phyloP scores from a whole-genome alignment of 1,140 invertebrate species.

The Streblospio benedicti region DNA sequence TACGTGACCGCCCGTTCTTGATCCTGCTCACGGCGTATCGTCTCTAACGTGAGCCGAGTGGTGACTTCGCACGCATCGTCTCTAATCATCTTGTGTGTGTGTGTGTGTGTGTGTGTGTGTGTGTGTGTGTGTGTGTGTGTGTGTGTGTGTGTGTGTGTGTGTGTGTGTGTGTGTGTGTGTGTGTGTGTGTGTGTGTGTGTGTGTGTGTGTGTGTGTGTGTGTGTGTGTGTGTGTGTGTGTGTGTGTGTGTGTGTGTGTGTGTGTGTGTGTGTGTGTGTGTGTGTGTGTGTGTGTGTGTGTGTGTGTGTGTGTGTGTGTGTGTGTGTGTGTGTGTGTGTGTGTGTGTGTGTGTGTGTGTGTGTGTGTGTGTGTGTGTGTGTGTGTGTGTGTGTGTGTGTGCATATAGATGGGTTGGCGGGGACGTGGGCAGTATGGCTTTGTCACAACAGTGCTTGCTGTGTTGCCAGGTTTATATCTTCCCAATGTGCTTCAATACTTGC shows the following conservation, averaged over 20 bases:
- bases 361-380: slow-evolving; percentile 9
- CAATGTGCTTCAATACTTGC: too few species aligned
- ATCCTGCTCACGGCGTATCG: too few species aligned
- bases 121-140: slow-evolving; percentile 9
- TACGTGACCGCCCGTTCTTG: too few species aligned
- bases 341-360: slow-evolving; percentile 9
- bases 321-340: slow-evolving; percentile 10
- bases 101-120: slow-evolving; percentile 9
- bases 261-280: slow-evolving; percentile 11
- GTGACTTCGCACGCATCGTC: too few species aligned
- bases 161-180: slow-evolving; percentile 10
- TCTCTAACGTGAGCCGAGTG: too few species aligned
- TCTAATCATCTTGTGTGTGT: too few species aligned
- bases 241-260: slow-evolving; percentile 13
- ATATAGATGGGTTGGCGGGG: not conserved
- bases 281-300: slow-evolving; percentile 11
- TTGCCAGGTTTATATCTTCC: too few species aligned
- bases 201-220: slow-evolving; percentile 13
- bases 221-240: slow-evolving; percentile 12
- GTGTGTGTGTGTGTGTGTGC: slow-evolving; percentile 3
- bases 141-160: slow-evolving; percentile 8
- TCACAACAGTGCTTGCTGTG: too few species aligned
- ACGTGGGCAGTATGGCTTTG: too few species aligned
- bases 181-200: slow-evolving; percentile 12
- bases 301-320: slow-evolving; percentile 9